Evolutionary conservation across 2,113 vertebrate genomes (phyloP).

Genomic region (Carassius auratus): DNA sequence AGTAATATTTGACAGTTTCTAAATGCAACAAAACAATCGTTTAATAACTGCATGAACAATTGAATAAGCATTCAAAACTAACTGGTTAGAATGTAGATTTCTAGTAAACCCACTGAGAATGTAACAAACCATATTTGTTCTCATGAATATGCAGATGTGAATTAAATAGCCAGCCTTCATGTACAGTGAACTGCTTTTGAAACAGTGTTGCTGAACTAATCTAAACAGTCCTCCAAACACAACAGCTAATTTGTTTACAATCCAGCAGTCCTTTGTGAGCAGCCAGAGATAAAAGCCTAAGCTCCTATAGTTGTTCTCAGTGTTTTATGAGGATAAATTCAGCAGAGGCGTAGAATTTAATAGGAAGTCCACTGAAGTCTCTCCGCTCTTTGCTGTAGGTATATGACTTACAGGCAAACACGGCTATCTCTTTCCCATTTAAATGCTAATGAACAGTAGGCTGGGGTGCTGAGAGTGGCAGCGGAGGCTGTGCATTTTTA

Average conservation of each 20-base stretch:
- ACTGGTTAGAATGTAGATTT: background rate
- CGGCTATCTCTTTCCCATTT: constrained; percentile 78
- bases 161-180: background rate
- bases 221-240: background rate
- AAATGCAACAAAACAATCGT: background rate
- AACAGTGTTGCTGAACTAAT: constrained; percentile 13
- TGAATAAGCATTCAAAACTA: background rate
- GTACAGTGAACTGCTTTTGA: background rate
- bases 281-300: background rate
- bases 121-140: constrained; percentile 13
- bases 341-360: constrained; percentile 10
- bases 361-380: constrained; percentile 60
- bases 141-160: constrained; percentile 37
- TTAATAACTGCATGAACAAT: background rate
- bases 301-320: constrained; percentile 4
- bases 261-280: constrained; percentile 25
- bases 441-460: constrained; percentile 79
- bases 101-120: background rate
- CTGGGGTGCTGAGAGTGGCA: constrained; percentile 66
- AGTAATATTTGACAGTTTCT: background rate
- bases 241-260: constrained; percentile 20
- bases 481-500: constrained; percentile 73
- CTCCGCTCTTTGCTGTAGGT: constrained; percentile 63
- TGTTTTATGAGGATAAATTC: constrained; percentile 8
- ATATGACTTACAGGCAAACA: constrained; percentile 66